These are phyloP conservation scores for Cepaea nemoralis DNA, from an alignment of 1,140 invertebrate genomes.

Conservation along the genomic window DNA sequence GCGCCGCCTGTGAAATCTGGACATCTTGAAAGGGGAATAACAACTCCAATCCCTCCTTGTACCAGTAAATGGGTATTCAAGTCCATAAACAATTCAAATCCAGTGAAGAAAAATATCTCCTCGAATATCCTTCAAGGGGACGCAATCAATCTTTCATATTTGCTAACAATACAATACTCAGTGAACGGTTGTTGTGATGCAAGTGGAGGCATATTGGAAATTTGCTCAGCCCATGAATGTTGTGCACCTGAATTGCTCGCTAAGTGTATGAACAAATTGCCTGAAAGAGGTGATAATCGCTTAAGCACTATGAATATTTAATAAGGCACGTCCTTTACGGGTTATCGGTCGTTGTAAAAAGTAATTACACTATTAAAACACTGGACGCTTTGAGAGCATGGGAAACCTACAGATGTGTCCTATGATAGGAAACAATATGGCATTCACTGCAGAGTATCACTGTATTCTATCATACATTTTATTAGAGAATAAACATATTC, in stretches of 20 bases:
- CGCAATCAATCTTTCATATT: constrained; percentile 6
- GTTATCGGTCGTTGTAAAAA: constrained; percentile 4
- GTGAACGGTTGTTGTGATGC: constrained; percentile 14
- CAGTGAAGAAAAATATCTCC: background rate
- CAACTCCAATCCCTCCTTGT: constrained; percentile 1
- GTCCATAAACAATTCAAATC: constrained; percentile 18
- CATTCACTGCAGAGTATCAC: background rate
- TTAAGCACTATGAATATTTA: constrained; percentile 29
- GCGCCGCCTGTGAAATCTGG: background rate
- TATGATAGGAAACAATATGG: constrained; percentile 7
- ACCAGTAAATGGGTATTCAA: constrained; percentile 18
- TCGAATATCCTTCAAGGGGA: background rate
- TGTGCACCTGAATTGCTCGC: constrained; percentile 16
- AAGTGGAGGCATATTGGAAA: constrained; percentile 4
- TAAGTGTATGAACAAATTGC: constrained; percentile 21
- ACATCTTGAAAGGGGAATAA: background rate
- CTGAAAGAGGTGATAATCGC: constrained; percentile 29
- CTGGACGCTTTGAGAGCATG: constrained; percentile 12
- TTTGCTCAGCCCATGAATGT: constrained; percentile 13
- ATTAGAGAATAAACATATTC: constrained; percentile 14
- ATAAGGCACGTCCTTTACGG: constrained; percentile 21
- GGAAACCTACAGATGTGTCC: background rate
- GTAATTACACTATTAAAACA: constrained; percentile 18
- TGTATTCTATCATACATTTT: constrained; percentile 4
- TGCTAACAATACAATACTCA: background rate